These are phyloP conservation scores for Chunga burmeisteri DNA, from an alignment of 2,113 vertebrate genomes.

Conservation along the genomic window DNA sequence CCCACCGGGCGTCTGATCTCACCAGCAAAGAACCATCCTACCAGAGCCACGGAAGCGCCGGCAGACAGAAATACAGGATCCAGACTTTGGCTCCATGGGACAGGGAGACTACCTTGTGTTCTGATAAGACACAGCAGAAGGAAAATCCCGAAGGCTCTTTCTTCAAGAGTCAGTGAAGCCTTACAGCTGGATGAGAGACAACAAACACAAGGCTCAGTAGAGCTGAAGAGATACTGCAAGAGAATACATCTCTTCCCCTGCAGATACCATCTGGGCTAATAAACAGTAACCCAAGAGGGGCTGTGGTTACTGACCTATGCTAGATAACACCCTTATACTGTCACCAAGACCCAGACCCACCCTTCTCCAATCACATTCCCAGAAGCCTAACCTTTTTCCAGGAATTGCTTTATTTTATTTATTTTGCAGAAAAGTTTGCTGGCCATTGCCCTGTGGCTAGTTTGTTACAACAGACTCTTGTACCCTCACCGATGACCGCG, in stretches of 20 bases:
- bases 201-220: background rate
- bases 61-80: background rate
- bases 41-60: background rate
- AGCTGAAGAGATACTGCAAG: background rate
- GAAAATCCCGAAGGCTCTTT: too few relatives aligned
- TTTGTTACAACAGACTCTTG: background rate
- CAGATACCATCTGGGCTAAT: constrained; percentile 2
- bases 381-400: background rate
- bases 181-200: constrained; percentile 9
- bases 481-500: accelerated
- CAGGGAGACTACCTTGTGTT: background rate
- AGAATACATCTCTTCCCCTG: background rate
- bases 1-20: constrained; percentile 15
- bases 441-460: accelerated
- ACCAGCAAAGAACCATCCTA: background rate
- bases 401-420: background rate
- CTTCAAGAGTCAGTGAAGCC: background rate
- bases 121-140: constrained; percentile 30
- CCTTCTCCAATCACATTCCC: background rate
- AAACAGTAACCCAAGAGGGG: constrained; percentile 31
- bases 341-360: background rate
- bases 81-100: background rate
- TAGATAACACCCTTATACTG: background rate
- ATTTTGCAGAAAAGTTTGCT: background rate
- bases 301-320: background rate